Evolutionary conservation across 2,113 vertebrate species (phyloP), one percentile per base, ranked within the genome.

Genomic region (Shinisaurus crocodilurus): DNA sequence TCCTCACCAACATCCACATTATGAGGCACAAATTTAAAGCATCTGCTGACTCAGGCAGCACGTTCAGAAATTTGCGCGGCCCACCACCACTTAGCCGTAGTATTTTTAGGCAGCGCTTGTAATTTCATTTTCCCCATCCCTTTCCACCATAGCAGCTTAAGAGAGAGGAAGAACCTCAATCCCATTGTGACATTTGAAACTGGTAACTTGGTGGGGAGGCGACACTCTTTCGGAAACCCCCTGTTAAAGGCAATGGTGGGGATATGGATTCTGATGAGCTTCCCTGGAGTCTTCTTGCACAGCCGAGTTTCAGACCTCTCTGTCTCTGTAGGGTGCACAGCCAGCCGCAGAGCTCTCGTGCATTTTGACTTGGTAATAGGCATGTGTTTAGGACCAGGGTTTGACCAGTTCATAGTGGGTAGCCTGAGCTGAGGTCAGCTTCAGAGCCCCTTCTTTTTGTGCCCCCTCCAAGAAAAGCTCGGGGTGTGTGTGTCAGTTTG

Each of bases 311-410:
- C 13, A 6, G 13, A 54, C 7, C 7, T 89, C 85, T 25, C n/a
- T 20, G 40, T 12, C 7, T 70, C 8, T 40, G 63, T 16, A 0
- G 2, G 34, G 65, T 85, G 1, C 60, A 34, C 34, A 65, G 9
- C 32, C 34, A 72, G 9, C 37, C 13, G 72, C 72, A 12, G n/a
- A n/a, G 2, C 0, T 34, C 15, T 2, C 16, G 1, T 29, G 10
- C 29, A 1, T 86, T 79, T 15, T 60, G 76, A 86, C 29, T 6
- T 72, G 50, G 5, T 79, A 54, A 9, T 12, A 54, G 54, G 54
- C 54, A 18, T n/a, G n/a, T n/a, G n/a, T n/a, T n/a, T n/a, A n/a
- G n/a, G n/a, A n/a, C n/a, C n/a, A n/a, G n/a, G n/a, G n/a, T n/a
- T n/a, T n/a, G n/a, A n/a, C n/a, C n/a, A n/a, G n/a, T n/a, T n/a